Percentiles rank a stretch among this genome's conserved stretches.
phyloP scores from a whole-genome alignment of 2,888 invertebrate genomes.

The Folsomia manolachei region DNA sequence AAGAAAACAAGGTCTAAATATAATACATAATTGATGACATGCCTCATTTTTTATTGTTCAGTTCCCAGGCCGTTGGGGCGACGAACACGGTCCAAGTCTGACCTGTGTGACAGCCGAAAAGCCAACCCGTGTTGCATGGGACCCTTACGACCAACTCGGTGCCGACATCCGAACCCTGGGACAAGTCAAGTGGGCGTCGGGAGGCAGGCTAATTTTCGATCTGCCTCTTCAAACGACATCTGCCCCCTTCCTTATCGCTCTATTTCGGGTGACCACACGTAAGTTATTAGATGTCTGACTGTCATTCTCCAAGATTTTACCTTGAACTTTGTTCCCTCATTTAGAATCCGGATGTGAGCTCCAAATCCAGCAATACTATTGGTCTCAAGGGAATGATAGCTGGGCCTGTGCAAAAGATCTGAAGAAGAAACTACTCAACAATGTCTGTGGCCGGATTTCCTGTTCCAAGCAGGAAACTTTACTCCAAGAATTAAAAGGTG shows the following conservation, averaged over 20 bases:
- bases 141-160: not conserved
- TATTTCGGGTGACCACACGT: not conserved
- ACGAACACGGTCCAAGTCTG: not conserved
- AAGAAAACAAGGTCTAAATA: too few relatives aligned
- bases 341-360: not conserved
- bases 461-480: not conserved
- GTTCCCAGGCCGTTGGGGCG: not conserved
- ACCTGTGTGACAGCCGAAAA: not conserved
- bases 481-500: not conserved
- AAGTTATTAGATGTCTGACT: not conserved
- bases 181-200: not conserved
- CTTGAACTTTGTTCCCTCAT: not conserved
- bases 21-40: too few relatives aligned
- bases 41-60: not conserved
- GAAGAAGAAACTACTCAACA: not conserved
- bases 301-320: not conserved
- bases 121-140: not conserved
- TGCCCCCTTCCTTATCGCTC: not conserved
- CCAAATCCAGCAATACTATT: slow-evolving; percentile 8
- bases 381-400: not conserved
- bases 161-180: not conserved
- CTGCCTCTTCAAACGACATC: not conserved
- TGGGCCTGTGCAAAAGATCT: not conserved
- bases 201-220: not conserved
- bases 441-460: not conserved